Evolutionary conservation across 2,888 invertebrate species (phyloP).

Genomic region (Prosapia bicincta): DNA sequence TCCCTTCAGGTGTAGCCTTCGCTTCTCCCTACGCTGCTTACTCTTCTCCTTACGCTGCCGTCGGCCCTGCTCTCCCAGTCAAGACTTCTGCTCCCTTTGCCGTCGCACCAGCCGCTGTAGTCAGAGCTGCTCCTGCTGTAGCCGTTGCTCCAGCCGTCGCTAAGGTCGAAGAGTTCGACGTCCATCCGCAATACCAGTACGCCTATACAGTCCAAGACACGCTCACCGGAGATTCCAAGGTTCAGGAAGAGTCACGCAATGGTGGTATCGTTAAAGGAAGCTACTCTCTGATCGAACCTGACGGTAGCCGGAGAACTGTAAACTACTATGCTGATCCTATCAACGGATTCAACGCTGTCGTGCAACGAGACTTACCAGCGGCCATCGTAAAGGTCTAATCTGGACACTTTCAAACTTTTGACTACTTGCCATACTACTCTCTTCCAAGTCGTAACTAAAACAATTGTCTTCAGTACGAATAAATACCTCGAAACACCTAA

Average conservation of each 20-base stretch:
- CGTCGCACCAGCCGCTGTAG: constrained; percentile 34
- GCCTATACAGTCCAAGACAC: constrained; percentile 39
- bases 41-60: constrained; percentile 27
- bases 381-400: constrained; percentile 28
- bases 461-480: neutral
- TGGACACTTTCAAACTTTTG: neutral
- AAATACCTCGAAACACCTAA: neutral
- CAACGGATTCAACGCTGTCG: constrained; percentile 45
- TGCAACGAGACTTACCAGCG: constrained; percentile 40
- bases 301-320: constrained; percentile 42
- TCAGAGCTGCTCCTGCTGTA: constrained; percentile 24
- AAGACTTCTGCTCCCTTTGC: constrained; percentile 25
- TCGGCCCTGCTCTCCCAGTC: constrained; percentile 23
- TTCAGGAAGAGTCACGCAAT: constrained; percentile 42
- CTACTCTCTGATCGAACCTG: constrained; percentile 39
- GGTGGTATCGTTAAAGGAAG: constrained; percentile 44
- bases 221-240: constrained; percentile 43
- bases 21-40: constrained; percentile 30
- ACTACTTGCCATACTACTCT: neutral
- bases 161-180: constrained; percentile 36
- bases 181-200: constrained; percentile 38
- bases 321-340: constrained; percentile 45
- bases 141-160: constrained; percentile 12
- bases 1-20: constrained; percentile 21
- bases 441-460: neutral